A percentile compares a stretch with the other conserved stretches of the same genome.
Conservation (phyloP, 2,113 vertebrate species). For the Talpa occidentalis region DNA sequence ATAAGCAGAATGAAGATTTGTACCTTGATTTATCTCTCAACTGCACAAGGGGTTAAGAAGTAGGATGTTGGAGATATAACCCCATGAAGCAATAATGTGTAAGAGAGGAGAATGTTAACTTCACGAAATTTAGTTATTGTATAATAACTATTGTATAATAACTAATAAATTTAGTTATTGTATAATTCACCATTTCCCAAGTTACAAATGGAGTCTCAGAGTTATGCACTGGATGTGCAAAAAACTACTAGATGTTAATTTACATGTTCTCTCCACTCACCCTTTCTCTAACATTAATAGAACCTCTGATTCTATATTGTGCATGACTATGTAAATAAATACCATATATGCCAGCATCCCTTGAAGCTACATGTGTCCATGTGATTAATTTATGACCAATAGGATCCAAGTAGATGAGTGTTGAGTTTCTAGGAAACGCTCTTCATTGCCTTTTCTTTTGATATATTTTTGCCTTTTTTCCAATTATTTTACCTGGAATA, state of each 20-base stretch:
- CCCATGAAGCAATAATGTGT: not conserved
- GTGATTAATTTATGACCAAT: not conserved
- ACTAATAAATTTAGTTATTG: too few relatives aligned
- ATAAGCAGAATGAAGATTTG: not conserved
- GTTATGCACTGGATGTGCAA: not conserved
- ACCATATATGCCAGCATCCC: not conserved
- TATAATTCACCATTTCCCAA: not conserved
- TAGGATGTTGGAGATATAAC: not conserved
- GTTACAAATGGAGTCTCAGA: not conserved
- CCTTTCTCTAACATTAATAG: not conserved
- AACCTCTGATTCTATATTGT: not conserved
- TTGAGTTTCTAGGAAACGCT: not conserved
- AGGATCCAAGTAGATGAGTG: not conserved
- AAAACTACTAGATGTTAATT: not conserved
- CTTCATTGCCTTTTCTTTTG: not conserved
- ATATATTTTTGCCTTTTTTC: not conserved
- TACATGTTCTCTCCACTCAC: not conserved
- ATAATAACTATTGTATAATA: too few relatives aligned
- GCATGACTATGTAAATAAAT: not conserved
- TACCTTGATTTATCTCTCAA: not conserved
- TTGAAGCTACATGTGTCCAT: not conserved
- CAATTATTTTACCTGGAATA: not conserved
- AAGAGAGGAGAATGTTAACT: not conserved
- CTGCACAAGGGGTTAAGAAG: not conserved
- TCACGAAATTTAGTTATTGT: not conserved